These are phyloP conservation scores for Muntiacus muntjak DNA, from an alignment of 2,113 vertebrate species.

Conservation along the genomic window DNA sequence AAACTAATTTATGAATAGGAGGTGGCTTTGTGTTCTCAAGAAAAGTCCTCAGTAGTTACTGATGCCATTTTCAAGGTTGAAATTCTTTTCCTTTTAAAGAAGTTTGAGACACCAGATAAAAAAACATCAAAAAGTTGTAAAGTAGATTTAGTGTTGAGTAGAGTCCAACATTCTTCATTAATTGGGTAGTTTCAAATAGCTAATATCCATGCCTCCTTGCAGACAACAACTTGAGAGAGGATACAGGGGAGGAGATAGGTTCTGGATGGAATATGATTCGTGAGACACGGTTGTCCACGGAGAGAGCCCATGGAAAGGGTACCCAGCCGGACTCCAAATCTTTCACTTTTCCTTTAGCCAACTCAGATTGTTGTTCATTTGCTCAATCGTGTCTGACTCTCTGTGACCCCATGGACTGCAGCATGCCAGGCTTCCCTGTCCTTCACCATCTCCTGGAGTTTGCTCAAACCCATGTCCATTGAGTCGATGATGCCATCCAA, in stretches of 20 bases:
- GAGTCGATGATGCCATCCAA: neutral
- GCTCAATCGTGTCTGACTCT: neutral
- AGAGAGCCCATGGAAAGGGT: neutral
- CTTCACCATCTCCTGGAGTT: neutral
- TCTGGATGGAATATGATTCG: neutral
- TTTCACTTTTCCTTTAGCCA: accelerated
- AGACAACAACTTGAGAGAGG: neutral
- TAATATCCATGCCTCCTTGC: neutral
- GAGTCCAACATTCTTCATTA: neutral
- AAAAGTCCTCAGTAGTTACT: neutral
- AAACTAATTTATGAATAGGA: neutral
- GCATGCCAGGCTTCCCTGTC: neutral
- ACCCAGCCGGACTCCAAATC: neutral
- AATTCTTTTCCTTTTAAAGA: slow-evolving; percentile 63
- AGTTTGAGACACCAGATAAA: slow-evolving; percentile 16
- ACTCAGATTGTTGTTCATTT: neutral
- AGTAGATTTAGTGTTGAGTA: neutral
- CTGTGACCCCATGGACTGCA: neutral
- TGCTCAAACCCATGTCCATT: neutral
- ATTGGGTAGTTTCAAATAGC: neutral
- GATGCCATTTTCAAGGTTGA: neutral
- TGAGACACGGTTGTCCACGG: accelerated
- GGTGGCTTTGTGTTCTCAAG: neutral
- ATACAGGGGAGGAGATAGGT: neutral
- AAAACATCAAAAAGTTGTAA: slow-evolving; percentile 21